These are phyloP conservation scores for Acrocephalus arundinaceus DNA, from an alignment of 2,113 vertebrate genomes.

Conservation along the genomic window DNA sequence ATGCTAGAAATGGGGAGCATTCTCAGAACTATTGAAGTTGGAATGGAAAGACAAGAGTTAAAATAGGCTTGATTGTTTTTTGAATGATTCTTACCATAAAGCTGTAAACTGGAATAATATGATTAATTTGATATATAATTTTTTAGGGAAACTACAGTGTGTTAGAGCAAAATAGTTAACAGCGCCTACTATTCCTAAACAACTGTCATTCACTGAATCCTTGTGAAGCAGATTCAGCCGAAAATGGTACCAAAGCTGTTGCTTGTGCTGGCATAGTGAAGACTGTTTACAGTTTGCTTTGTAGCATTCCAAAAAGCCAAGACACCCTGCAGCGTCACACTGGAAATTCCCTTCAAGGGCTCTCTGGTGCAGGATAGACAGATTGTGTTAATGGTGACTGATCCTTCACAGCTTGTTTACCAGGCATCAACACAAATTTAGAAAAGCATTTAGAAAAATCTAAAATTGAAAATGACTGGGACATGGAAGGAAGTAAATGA, in stretches of 20 bases:
- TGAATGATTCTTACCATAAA: not conserved
- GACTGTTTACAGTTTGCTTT: slow-evolving; percentile 14
- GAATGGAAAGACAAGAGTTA: not conserved
- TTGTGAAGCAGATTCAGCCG: not conserved
- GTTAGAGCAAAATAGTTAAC: not conserved
- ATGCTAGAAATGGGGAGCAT: not conserved
- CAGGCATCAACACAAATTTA: slow-evolving; percentile 4
- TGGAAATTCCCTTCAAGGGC: slow-evolving; percentile 7
- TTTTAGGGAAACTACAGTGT: not conserved
- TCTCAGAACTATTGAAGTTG: not conserved
- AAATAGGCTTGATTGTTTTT: not conserved
- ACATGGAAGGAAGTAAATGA: not conserved
- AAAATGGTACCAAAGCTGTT: slow-evolving; percentile 7
- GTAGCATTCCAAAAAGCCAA: not conserved
- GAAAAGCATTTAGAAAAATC: not conserved
- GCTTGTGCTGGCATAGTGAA: not conserved
- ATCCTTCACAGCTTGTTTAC: slow-evolving; percentile 33
- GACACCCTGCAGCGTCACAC: not conserved
- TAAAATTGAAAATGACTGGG: not conserved
- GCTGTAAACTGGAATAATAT: not conserved
- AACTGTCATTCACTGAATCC: not conserved
- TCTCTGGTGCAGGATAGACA: slow-evolving; percentile 20
- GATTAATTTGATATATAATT: not conserved
- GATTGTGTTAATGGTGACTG: slow-evolving; percentile 50
- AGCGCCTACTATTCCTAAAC: not conserved